Evolutionary conservation across 2,888 invertebrate genomes (phyloP).

Genomic region (Cybosia mesomella): DNA sequence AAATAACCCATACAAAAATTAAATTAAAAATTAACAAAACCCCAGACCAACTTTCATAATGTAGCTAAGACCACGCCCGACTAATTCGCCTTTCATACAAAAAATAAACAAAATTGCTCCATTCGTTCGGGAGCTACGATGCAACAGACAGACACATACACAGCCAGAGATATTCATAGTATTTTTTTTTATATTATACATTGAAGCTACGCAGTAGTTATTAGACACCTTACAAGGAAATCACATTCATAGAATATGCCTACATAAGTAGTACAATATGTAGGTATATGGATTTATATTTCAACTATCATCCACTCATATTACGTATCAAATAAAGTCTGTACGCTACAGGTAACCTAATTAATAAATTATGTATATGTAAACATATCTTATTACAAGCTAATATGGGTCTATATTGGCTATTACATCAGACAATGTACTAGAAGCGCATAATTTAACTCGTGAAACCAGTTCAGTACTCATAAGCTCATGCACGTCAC

Average conservation of each 20-base stretch:
- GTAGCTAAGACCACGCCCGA: no score
- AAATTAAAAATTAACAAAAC: no score
- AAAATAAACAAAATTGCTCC: no score
- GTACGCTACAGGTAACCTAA: conserved; percentile 11
- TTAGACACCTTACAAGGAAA: neutral
- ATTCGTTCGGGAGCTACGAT: no score
- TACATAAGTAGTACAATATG: neutral
- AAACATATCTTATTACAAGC: conserved; percentile 3
- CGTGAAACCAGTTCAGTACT: conserved; percentile 33
- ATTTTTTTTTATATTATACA: neutral
- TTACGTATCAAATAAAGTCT: conserved; percentile 11
- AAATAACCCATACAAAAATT: no score
- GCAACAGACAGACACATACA: no score
- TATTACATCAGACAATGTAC: conserved; percentile 19
- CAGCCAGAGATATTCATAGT: no score
- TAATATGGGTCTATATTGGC: conserved; percentile 10
- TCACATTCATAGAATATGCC: conserved; percentile 1
- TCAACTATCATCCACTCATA: conserved; percentile 11
- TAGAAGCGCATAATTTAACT: conserved; percentile 24
- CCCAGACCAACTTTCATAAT: no score
- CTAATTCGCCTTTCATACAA: no score
- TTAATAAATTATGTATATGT: conserved; percentile 10
- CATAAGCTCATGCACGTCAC: conserved; percentile 43
- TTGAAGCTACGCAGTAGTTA: neutral
- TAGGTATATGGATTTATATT: conserved; percentile 11